phyloP scores from a whole-genome alignment of 2,113 vertebrate genomes.

The Paramormyrops kingsleyae region DNA sequence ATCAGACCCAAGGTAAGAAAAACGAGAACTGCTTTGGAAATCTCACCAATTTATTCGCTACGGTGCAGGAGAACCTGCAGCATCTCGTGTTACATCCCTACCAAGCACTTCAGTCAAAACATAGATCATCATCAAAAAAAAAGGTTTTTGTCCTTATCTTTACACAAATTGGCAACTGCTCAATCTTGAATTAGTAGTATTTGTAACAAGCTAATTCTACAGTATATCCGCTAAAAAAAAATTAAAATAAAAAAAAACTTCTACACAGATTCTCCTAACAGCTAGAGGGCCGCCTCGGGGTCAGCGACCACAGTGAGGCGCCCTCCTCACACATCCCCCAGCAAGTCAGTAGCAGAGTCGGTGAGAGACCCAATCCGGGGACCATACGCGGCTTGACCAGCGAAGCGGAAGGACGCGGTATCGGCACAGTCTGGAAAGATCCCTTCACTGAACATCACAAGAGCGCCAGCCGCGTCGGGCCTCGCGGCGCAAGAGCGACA shows the following conservation, averaged over 20 bases:
- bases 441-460: not conserved
- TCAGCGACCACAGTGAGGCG: not conserved
- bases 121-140: conserved; percentile 31
- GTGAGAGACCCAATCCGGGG: conserved; percentile 7
- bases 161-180: conserved; percentile 38
- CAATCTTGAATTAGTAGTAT: conserved; percentile 39
- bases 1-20: not conserved
- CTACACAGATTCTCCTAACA: conserved; percentile 9
- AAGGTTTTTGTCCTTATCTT: conserved; percentile 25
- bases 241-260: conserved; percentile 17
- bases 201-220: conserved; percentile 28
- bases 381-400: conserved; percentile 2
- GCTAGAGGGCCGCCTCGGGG: not conserved
- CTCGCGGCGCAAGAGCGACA: not conserved
- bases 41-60: not conserved
- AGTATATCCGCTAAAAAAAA: conserved; percentile 25
- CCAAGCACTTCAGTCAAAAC: conserved; percentile 27
- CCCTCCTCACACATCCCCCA: not conserved
- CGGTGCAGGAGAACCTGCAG: not conserved
- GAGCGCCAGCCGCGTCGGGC: not conserved
- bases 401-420: not conserved
- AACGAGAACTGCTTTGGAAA: not conserved
- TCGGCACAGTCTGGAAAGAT: not conserved
- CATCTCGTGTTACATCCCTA: not conserved
- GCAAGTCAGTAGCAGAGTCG: not conserved